Conservation (phyloP, 2,113 vertebrate species). For the Peromyscus californicus region DNA sequence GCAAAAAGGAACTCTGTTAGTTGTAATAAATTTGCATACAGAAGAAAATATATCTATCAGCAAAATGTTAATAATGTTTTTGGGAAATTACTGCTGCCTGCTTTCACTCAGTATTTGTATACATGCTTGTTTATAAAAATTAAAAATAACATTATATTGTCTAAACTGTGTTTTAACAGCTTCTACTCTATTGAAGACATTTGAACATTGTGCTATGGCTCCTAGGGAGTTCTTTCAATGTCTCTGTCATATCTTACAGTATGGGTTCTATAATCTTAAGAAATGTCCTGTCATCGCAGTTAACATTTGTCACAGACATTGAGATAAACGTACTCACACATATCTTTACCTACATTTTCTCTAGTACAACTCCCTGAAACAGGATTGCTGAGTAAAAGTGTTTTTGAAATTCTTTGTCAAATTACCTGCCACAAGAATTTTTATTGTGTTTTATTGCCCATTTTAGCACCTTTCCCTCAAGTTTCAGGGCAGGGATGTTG, state of each 20-base stretch:
- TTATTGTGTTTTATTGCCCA: neutral
- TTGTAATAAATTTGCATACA: slow-evolving; percentile 8
- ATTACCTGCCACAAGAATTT: neutral
- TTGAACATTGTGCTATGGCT: neutral
- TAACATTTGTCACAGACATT: neutral
- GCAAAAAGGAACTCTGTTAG: neutral
- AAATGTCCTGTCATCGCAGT: neutral
- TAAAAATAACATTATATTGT: slow-evolving; percentile 27
- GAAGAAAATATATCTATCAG: slow-evolving; percentile 10
- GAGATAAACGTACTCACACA: neutral
- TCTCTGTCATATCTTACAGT: neutral
- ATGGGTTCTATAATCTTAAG: neutral
- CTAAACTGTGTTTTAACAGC: neutral
- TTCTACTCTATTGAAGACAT: neutral
- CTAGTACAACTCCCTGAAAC: slow-evolving; percentile 1
- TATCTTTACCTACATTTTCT: neutral
- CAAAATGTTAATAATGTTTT: neutral
- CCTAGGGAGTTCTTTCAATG: neutral
- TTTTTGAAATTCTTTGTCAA: slow-evolving; percentile 46
- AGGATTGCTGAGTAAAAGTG: neutral
- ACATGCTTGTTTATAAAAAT: neutral
- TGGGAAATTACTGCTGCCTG: neutral
- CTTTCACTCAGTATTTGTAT: neutral
- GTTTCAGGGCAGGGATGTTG: neutral
- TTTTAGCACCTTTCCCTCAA: neutral